Evolutionary conservation across 2,113 vertebrate genomes (phyloP).

Genomic region (Ophthalmolycus amberensis): DNA sequence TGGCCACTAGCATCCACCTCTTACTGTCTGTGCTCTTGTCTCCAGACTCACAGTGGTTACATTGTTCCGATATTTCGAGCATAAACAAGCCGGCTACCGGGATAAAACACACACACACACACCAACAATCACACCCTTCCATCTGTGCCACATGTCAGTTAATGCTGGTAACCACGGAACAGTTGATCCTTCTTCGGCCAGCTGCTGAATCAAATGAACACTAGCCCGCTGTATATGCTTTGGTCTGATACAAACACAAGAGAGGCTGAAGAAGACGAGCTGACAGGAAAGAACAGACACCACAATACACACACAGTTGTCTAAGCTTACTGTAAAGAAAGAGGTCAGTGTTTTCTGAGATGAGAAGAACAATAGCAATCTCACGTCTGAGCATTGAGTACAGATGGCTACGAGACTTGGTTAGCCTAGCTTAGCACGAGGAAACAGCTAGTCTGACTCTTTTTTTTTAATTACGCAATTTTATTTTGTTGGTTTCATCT

Average conservation of each 20-base stretch:
- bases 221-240: neutral
- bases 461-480: neutral
- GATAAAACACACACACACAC: constrained; percentile 22
- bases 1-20: constrained; percentile 30
- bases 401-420: neutral
- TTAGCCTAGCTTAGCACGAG: neutral
- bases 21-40: constrained; percentile 30
- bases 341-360: neutral
- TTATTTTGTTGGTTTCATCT: neutral
- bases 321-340: neutral
- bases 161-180: constrained; percentile 51
- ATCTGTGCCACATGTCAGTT: constrained; percentile 30
- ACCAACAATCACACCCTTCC: constrained; percentile 4
- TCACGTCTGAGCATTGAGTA: neutral
- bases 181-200: constrained; percentile 31
- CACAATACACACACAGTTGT: neutral
- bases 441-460: neutral
- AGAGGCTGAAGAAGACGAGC: neutral
- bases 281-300: neutral
- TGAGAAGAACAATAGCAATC: no score
- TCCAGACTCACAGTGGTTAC: constrained; percentile 31
- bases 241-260: constrained; percentile 15
- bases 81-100: constrained; percentile 23
- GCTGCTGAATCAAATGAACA: constrained; percentile 43
- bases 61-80: constrained; percentile 27